Percentiles rank a stretch among this genome's conserved stretches.
Conservation (phyloP, 2,113 vertebrate genomes). For the Macaca nemestrina region DNA sequence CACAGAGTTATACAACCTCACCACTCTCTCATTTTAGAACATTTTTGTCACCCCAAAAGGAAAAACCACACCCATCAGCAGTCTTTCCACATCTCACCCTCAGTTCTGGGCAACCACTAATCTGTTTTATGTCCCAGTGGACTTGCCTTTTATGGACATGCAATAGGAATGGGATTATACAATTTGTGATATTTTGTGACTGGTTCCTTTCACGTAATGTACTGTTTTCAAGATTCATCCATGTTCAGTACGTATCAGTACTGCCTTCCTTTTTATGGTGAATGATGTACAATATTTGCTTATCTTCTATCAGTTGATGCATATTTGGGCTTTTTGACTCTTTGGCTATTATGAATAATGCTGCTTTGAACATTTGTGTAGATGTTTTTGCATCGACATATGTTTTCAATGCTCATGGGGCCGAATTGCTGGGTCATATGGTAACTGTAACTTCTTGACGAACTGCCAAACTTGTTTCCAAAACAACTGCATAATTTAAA, state of each 20-base stretch:
- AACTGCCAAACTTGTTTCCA: background rate
- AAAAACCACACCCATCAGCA: background rate
- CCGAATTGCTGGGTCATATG: background rate
- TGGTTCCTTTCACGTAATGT: background rate
- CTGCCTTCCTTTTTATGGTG: background rate
- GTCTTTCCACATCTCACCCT: background rate
- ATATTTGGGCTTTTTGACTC: background rate
- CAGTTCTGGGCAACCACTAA: background rate
- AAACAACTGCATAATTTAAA: background rate
- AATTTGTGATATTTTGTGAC: background rate
- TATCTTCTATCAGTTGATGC: accelerated
- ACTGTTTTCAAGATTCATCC: background rate
- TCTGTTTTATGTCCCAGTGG: background rate
- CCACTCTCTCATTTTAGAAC: background rate
- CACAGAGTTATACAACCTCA: background rate
- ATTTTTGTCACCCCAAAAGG: background rate
- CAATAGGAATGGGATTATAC: background rate
- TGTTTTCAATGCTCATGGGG: background rate
- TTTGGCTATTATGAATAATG: no score
- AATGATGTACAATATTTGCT: background rate
- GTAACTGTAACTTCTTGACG: background rate
- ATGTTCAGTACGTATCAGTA: no score
- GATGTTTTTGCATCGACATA: background rate
- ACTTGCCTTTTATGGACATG: background rate
- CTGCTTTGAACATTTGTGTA: background rate